Evolutionary conservation across 2,113 vertebrate species (phyloP).

Genomic region (Lanius ludovicianus): DNA sequence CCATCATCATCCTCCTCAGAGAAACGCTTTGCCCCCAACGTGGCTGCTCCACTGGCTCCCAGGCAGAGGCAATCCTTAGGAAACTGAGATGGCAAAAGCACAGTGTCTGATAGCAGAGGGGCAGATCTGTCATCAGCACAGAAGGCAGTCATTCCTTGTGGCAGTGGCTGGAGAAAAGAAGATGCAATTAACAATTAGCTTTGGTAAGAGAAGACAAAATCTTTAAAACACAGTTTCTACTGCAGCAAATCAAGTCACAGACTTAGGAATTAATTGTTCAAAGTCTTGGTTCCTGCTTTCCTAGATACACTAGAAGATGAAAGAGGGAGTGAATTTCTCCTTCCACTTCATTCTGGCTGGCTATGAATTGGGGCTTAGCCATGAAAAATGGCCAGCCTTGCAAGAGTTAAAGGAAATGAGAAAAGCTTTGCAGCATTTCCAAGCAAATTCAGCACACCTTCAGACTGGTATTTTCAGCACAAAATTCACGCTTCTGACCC

Average conservation of each 20-base stretch:
- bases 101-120: not conserved
- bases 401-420: constrained; percentile 37
- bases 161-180: constrained; percentile 12
- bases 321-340: constrained; percentile 22
- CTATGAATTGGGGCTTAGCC: not conserved
- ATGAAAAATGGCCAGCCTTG: constrained; percentile 37
- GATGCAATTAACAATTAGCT: constrained; percentile 59
- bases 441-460: constrained; percentile 28
- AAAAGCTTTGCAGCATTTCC: constrained; percentile 21
- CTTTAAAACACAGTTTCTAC: not conserved
- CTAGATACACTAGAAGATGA: constrained; percentile 9
- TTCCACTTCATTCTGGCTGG: constrained; percentile 8
- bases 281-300: constrained; percentile 22
- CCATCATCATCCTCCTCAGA: not conserved
- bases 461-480: not conserved
- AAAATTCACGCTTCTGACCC: not conserved
- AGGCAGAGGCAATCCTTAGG: not conserved
- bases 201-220: constrained; percentile 44
- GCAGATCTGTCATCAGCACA: constrained; percentile 47
- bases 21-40: not conserved
- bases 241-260: constrained; percentile 35
- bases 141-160: constrained; percentile 20
- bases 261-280: not conserved
- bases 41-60: not conserved
- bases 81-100: constrained; percentile 33